phyloP scores from a whole-genome alignment of 2,113 vertebrate species.

The Caranx ignobilis region DNA sequence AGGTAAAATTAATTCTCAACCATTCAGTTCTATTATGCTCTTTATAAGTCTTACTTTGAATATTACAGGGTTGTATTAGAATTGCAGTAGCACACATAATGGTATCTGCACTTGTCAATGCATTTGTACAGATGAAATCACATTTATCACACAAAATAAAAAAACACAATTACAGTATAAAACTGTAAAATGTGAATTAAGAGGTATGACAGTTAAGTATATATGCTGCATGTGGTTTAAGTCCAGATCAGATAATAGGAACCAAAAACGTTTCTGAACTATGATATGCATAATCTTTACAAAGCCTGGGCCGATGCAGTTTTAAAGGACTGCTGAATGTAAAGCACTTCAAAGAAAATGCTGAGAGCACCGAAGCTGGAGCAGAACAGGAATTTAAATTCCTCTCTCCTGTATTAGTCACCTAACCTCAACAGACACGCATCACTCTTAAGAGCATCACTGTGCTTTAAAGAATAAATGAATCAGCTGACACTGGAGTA shows the following conservation, averaged over 20 bases:
- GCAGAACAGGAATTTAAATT: slow-evolving; percentile 17
- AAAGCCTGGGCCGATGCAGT: not conserved
- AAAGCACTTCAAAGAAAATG: slow-evolving; percentile 9
- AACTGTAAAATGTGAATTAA: not conserved
- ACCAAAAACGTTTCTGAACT: not conserved
- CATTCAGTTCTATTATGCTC: no score
- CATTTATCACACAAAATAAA: not conserved
- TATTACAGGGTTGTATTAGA: slow-evolving; percentile 1
- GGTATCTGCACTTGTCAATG: not conserved
- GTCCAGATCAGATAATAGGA: not conserved
- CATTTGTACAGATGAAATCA: not conserved
- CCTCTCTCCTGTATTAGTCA: slow-evolving; percentile 31
- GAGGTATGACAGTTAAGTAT: not conserved
- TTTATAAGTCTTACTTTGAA: slow-evolving; percentile 6
- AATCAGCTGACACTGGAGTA: slow-evolving; percentile 29
- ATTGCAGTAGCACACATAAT: not conserved
- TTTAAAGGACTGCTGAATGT: slow-evolving; percentile 9
- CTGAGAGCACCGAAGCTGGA: slow-evolving; percentile 9
- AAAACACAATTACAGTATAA: no score
- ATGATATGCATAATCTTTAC: not conserved
- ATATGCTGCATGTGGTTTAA: not conserved
- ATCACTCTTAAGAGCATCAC: slow-evolving; percentile 4
- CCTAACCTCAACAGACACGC: slow-evolving; percentile 27
- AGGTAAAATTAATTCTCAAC: no score
- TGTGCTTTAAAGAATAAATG: slow-evolving; percentile 14